Evolutionary conservation across 2,888 invertebrate species (phyloP).

Genomic region (Nasonia oneida): DNA sequence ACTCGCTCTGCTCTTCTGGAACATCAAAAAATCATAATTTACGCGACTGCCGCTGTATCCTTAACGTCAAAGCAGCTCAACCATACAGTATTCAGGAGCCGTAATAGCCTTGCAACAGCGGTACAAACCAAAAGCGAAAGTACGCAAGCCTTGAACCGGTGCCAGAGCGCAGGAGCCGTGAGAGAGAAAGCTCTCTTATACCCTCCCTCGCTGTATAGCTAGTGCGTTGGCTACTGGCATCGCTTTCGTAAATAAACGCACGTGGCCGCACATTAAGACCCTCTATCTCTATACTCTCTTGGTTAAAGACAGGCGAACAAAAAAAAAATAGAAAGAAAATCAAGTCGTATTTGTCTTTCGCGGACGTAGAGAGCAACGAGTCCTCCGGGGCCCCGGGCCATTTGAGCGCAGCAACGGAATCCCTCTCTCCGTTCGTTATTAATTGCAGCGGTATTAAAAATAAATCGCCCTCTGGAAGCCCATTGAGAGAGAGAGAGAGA

Average conservation of each 20-base stretch:
- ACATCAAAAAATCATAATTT: background rate
- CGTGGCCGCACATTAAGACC: slow-evolving; percentile 26
- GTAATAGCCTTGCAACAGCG: background rate
- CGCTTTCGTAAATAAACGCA: slow-evolving; percentile 55
- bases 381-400: slow-evolving; percentile 45
- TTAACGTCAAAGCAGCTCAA: background rate
- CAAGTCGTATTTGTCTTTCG: slow-evolving; percentile 52
- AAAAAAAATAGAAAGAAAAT: slow-evolving; percentile 30
- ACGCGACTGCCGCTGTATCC: background rate
- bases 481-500: background rate
- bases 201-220: background rate
- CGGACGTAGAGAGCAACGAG: slow-evolving; percentile 19
- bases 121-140: slow-evolving; percentile 31
- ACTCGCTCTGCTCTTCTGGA: background rate
- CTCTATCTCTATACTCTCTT: background rate
- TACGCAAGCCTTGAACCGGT: slow-evolving; percentile 46
- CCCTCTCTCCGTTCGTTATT: slow-evolving; percentile 45
- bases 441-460: slow-evolving; percentile 56
- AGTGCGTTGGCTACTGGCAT: background rate
- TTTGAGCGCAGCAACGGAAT: slow-evolving; percentile 37
- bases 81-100: background rate
- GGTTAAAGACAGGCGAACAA: background rate
- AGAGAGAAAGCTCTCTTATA: slow-evolving; percentile 5
- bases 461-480: slow-evolving; percentile 50
- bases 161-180: slow-evolving; percentile 27